Evolutionary conservation across 2,888 invertebrate species (phyloP).

Genomic region (Eustalomyia histrio): DNA sequence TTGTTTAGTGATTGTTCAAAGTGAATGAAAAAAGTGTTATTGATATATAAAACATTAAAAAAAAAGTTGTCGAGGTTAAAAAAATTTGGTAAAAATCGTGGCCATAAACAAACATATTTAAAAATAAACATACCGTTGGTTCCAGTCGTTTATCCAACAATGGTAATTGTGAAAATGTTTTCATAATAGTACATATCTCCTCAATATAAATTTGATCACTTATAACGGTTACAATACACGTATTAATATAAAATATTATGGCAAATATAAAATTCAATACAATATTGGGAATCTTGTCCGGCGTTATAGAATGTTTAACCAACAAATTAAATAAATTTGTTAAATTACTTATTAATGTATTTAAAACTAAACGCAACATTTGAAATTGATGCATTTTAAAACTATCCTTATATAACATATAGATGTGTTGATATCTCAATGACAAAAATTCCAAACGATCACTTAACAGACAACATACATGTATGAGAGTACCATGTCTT

Average conservation of each 20-base stretch:
- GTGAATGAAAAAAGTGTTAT: no score
- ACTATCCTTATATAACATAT: constrained; percentile 66
- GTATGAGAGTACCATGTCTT: constrained; percentile 53
- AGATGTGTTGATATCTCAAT: constrained; percentile 62
- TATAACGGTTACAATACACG: constrained; percentile 71
- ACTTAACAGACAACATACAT: constrained; percentile 65
- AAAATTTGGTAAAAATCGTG: no score
- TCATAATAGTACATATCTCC: constrained; percentile 66
- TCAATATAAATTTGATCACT: constrained; percentile 71
- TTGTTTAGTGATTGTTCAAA: no score
- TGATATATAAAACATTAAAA: no score
- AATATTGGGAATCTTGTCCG: constrained; percentile 64
- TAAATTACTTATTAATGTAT: constrained; percentile 72
- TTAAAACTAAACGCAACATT: constrained; percentile 71
- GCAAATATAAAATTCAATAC: constrained; percentile 70
- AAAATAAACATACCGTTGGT: constrained; percentile 67
- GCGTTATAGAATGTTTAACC: constrained; percentile 65
- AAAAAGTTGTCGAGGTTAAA: no score
- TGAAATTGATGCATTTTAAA: constrained; percentile 73
- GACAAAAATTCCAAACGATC: constrained; percentile 68
- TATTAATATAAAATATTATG: constrained; percentile 72
- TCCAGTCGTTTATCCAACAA: constrained; percentile 66
- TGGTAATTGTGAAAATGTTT: constrained; percentile 66
- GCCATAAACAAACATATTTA: no score
- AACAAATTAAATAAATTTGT: constrained; percentile 73